These are phyloP conservation scores for Sinodicranocentrus sp. DNA, from an alignment of 2,888 invertebrate genomes.

Conservation along the genomic window DNA sequence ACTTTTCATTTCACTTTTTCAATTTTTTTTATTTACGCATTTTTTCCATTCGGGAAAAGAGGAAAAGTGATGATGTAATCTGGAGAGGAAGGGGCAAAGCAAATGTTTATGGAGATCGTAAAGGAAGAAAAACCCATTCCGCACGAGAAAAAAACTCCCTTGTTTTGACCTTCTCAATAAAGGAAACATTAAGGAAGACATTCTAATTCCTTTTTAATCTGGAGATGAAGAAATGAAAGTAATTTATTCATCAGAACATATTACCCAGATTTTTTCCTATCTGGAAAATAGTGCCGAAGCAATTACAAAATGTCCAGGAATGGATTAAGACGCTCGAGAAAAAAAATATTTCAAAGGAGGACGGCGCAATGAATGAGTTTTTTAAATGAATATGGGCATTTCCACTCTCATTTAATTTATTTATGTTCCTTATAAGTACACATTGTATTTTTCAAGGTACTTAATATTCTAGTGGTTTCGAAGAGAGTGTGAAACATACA, in stretches of 20 bases:
- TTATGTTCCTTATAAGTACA: constrained; percentile 40
- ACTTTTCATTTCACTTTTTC: constrained; percentile 62
- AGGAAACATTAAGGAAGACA: constrained; percentile 65
- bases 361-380: constrained; percentile 43
- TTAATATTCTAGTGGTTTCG: constrained; percentile 14
- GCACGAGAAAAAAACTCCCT: constrained; percentile 7
- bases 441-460: not conserved
- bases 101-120: constrained; percentile 63
- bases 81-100: constrained; percentile 57
- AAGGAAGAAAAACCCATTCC: constrained; percentile 35
- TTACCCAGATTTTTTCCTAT: not conserved
- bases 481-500: constrained; percentile 5
- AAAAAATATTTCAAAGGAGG: not conserved
- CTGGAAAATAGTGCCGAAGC: constrained; percentile 32
- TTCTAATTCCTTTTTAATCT: constrained; percentile 67
- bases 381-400: not conserved
- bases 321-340: constrained; percentile 35
- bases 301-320: constrained; percentile 51
- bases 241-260: constrained; percentile 55
- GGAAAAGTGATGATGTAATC: constrained; percentile 67
- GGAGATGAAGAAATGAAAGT: constrained; percentile 56
- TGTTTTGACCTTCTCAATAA: constrained; percentile 61
- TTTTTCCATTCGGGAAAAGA: constrained; percentile 46
- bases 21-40: constrained; percentile 57
- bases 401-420: constrained; percentile 50